Evolutionary conservation across 2,888 invertebrate genomes (phyloP).

Genomic region (Clitarchus hookeri): DNA sequence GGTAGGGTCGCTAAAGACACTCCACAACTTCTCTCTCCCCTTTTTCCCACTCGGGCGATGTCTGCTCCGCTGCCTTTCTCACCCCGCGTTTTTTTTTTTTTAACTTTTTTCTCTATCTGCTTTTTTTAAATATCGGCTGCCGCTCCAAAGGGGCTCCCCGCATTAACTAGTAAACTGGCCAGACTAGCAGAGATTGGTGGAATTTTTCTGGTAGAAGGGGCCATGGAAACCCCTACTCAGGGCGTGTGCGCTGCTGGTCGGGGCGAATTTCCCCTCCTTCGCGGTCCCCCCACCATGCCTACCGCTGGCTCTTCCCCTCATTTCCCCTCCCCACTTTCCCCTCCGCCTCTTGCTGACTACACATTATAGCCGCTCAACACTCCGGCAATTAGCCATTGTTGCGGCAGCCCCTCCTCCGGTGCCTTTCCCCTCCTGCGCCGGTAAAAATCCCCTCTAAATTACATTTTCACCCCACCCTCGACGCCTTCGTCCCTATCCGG

Average conservation of each 20-base stretch:
- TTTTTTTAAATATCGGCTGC: background rate
- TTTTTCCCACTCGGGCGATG: background rate
- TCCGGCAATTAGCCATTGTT: slow-evolving; percentile 39
- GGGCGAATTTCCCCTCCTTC: slow-evolving; percentile 7
- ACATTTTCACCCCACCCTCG: slow-evolving; percentile 30
- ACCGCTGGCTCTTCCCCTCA: background rate
- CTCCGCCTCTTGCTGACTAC: slow-evolving; percentile 7
- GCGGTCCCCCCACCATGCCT: background rate
- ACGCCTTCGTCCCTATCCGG: background rate
- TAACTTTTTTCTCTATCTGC: background rate
- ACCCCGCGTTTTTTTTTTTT: background rate
- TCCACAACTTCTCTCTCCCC: background rate
- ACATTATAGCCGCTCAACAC: background rate
- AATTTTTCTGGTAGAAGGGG: slow-evolving; percentile 31
- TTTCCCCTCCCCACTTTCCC: background rate
- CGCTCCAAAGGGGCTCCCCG: slow-evolving; percentile 8
- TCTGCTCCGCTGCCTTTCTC: background rate
- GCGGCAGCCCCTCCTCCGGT: slow-evolving; percentile 18
- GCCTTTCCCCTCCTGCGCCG: background rate
- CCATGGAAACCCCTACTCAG: slow-evolving; percentile 25
- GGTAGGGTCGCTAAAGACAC: slow-evolving; percentile 25
- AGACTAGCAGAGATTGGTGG: slow-evolving; percentile 34
- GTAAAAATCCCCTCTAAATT: slow-evolving; percentile 38
- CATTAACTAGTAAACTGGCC: slow-evolving; percentile 30
- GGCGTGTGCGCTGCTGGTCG: background rate